A percentile compares a stretch with the other conserved stretches of the same genome.
Evolutionary conservation across 2,797 vertebrate genomes (phyloP).

Genomic region (Sibirionetta formosa): DNA sequence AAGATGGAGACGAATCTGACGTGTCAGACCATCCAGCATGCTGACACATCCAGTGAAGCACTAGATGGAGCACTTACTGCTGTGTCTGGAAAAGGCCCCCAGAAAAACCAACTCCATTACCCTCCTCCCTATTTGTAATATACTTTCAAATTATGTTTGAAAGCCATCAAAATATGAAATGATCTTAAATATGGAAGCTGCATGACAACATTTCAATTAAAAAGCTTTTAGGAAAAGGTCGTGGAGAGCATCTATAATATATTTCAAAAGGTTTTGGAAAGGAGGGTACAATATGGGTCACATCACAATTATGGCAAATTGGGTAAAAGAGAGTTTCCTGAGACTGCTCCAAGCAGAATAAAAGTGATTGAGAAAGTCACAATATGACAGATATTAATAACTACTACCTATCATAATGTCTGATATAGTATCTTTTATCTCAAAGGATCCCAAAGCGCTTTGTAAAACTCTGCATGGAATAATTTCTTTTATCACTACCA

Average conservation of each 20-base stretch:
- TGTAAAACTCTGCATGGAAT: constrained; percentile 40
- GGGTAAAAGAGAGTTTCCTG: constrained; percentile 39
- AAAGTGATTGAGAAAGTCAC: constrained; percentile 66
- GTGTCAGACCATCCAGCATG: neutral
- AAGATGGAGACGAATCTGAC: neutral
- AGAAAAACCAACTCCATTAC: neutral
- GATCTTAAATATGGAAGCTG: constrained; percentile 30
- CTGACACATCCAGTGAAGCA: neutral
- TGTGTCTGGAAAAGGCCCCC: neutral
- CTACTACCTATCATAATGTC: constrained; percentile 21
- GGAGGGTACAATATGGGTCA: constrained; percentile 28
- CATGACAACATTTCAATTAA: constrained; percentile 62
- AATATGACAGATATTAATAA: constrained; percentile 59
- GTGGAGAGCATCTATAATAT: neutral
- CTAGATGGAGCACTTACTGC: neutral
- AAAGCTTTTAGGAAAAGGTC: constrained; percentile 66
- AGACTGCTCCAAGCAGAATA: constrained; percentile 20
- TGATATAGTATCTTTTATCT: constrained; percentile 33
- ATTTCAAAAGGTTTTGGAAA: constrained; percentile 48
- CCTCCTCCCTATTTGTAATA: neutral
- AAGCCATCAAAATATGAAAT: constrained; percentile 48
- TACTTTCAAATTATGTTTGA: constrained; percentile 8
- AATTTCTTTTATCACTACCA: constrained; percentile 28
- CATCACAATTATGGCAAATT: constrained; percentile 33
- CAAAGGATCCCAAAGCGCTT: constrained; percentile 44